Conservation (phyloP, 2,797 vertebrate genomes). For the Eulemur rubriventer region DNA sequence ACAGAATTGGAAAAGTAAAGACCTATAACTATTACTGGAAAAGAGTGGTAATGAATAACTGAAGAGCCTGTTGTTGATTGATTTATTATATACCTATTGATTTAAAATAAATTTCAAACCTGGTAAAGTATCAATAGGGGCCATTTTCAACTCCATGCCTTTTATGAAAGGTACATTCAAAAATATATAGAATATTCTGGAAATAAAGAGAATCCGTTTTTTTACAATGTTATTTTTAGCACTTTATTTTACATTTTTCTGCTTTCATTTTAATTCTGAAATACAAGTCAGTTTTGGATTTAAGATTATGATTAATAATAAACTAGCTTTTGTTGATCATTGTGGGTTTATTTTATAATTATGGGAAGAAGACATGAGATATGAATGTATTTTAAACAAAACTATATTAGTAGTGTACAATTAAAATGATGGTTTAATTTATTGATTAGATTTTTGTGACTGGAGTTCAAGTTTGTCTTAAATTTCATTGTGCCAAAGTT, state of each 20-base stretch:
- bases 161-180: conserved; percentile 7
- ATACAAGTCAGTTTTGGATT: neutral
- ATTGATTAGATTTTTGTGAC: neutral
- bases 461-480: neutral
- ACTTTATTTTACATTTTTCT: neutral
- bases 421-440: conserved; percentile 32
- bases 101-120: conserved; percentile 23
- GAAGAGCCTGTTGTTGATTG: neutral
- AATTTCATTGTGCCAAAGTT: neutral
- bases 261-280: conserved; percentile 46
- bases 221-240: neutral
- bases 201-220: conserved; percentile 11
- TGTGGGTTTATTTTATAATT: neutral
- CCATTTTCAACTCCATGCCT: neutral
- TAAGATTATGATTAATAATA: neutral
- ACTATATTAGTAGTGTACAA: neutral
- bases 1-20: neutral
- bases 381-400: conserved; percentile 40
- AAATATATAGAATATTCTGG: conserved; percentile 9
- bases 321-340: neutral
- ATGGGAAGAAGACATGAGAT: neutral
- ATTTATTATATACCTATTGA: neutral
- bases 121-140: neutral
- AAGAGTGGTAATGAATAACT: neutral
- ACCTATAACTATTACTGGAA: neutral